Conservation (phyloP, 2,797 vertebrate genomes). For the Pteropus rufus region DNA sequence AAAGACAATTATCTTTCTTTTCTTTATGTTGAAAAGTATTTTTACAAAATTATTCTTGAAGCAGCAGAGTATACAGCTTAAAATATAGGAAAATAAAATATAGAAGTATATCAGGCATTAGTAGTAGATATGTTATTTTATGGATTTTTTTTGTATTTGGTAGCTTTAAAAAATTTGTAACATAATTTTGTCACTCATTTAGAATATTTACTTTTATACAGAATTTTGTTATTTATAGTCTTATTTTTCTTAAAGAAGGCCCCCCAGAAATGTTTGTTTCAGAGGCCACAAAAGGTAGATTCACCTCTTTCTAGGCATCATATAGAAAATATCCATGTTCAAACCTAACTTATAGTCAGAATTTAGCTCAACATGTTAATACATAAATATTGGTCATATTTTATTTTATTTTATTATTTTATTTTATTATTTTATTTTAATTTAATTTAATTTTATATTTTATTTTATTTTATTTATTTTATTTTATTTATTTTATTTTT, state of each 20-base stretch:
- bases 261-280: background rate
- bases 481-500: too few species aligned
- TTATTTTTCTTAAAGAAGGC: background rate
- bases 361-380: background rate
- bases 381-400: constrained; percentile 3
- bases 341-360: constrained; percentile 21
- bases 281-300: background rate
- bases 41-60: background rate
- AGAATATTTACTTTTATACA: constrained; percentile 25
- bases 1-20: constrained; percentile 11
- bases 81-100: constrained; percentile 21
- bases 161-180: background rate
- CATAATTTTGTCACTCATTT: background rate
- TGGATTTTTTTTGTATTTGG: background rate
- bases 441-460: too few species aligned
- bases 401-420: background rate
- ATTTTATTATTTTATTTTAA: too few species aligned
- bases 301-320: constrained; percentile 32
- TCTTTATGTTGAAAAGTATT: background rate
- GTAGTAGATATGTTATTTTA: background rate
- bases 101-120: background rate
- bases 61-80: background rate
- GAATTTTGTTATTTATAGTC: constrained; percentile 30
- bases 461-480: too few species aligned
- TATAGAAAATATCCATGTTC: constrained; percentile 11